Evolutionary conservation across 2,113 vertebrate species (phyloP), one percentile per base, ranked within the genome.

Genomic region (Psilopsiagon aurifrons): DNA sequence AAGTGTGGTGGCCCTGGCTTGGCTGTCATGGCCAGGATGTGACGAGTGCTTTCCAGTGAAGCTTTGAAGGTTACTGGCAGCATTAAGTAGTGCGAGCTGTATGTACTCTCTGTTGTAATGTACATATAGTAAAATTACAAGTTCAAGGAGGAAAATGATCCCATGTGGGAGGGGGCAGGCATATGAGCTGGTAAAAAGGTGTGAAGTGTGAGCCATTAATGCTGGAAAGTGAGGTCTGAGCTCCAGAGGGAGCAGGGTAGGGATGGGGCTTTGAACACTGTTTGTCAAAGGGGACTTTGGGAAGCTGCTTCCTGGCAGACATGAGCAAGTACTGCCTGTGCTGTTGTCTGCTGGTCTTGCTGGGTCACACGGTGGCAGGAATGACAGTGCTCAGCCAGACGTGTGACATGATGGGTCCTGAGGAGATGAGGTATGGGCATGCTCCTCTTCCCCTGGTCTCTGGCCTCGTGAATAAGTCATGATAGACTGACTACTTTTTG

Each of bases 11-110:
- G 37, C 39, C 18, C 47, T 83, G 71, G 20, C 73, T 69, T 76
- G 76, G 62, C 12, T 54, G 3, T 23, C 27, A 2, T 3, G n/a
- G 51, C 23, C 35, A 27, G 62, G 33, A 35, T 18, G n/a, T 4
- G 1, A 8, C 0, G 0, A 60, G 39, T 22, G 59, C 52, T 78
- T 46, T 60, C 35, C 74, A 66, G 69, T 0, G 5, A 70, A 55
- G 54, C 43, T 83, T 12, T 46, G 43, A 28, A 64, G n/a, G 37
- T 64, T 70, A 29, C 39, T 76, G 67, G 43, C 37, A 75, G 31
- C 1, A 2, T 24, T 24, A 22, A 69, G 55, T 9, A 19, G 25
- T 3, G 33, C 0, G 9, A 59, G 68, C 13, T 70, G 67, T 54
- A 47, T 0, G 0, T 51, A 37, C 11, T 2, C 19, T 29, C 57